A percentile compares a stretch with the other conserved stretches of the same genome.
These are phyloP conservation scores for Cephalopterus ornatus DNA, from an alignment of 2,113 vertebrate species.

Conservation along the genomic window DNA sequence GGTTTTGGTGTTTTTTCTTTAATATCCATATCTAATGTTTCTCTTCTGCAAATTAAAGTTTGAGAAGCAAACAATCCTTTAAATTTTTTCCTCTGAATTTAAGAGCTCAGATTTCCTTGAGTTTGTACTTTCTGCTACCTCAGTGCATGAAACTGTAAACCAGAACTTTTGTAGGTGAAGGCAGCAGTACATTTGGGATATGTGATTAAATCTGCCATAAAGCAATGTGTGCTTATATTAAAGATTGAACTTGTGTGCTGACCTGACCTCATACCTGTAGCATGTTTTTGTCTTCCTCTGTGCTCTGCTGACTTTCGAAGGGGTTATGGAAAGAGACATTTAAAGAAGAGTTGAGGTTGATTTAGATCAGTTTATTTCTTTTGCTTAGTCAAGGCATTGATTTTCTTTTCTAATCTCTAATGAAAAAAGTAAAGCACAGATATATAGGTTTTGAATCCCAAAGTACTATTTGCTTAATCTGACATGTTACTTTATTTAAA, in stretches of 20 bases:
- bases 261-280: background rate
- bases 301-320: background rate
- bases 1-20: background rate
- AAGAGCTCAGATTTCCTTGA: slow-evolving; percentile 12
- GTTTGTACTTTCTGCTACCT: slow-evolving; percentile 29
- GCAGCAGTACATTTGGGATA: background rate
- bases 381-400: background rate
- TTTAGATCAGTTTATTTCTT: background rate
- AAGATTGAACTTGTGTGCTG: background rate
- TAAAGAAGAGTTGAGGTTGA: background rate
- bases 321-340: background rate
- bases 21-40: slow-evolving; percentile 20
- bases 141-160: background rate
- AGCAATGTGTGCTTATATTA: background rate
- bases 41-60: slow-evolving; percentile 22
- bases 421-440: background rate
- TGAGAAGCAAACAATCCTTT: slow-evolving; percentile 7
- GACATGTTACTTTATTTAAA: background rate
- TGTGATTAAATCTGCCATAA: slow-evolving; percentile 1
- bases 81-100: background rate
- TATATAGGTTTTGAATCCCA: background rate
- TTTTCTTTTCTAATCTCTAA: background rate
- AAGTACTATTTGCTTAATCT: background rate
- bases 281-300: background rate
- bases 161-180: background rate